phyloP scores from a whole-genome alignment of 2,113 vertebrate species.

The Cettia cetti region DNA sequence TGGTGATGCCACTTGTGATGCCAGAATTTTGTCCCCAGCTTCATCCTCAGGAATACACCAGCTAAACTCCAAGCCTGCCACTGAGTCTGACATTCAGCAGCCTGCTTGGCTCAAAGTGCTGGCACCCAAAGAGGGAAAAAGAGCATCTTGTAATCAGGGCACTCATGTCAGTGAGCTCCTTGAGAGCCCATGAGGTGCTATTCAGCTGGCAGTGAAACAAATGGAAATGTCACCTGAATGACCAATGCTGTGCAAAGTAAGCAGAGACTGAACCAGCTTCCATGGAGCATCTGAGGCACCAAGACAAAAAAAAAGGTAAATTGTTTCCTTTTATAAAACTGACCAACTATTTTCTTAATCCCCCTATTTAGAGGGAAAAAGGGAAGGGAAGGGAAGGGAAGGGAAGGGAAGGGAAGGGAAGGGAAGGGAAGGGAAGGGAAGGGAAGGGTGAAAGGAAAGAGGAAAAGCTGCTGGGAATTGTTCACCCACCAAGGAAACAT shows the following conservation, averaged over 20 bases:
- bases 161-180: not conserved
- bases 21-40: not conserved
- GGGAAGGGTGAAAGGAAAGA: too few relatives aligned
- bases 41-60: not conserved
- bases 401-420: too few relatives aligned
- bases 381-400: too few relatives aligned
- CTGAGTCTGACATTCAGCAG: accelerated
- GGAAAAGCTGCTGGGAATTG: not conserved
- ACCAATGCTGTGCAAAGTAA: not conserved
- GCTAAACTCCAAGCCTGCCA: not conserved
- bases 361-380: not conserved
- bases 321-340: not conserved
- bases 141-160: not conserved
- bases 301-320: not conserved
- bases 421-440: too few relatives aligned
- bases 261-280: not conserved
- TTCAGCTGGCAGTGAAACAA: not conserved
- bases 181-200: not conserved
- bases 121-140: not conserved
- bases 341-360: not conserved
- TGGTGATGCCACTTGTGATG: not conserved
- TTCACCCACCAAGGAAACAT: not conserved
- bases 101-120: not conserved
- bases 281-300: not conserved
- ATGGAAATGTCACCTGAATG: not conserved